These are phyloP conservation scores for Drosophila imparisetae DNA, from an alignment of 2,888 invertebrate species.

Conservation along the genomic window DNA sequence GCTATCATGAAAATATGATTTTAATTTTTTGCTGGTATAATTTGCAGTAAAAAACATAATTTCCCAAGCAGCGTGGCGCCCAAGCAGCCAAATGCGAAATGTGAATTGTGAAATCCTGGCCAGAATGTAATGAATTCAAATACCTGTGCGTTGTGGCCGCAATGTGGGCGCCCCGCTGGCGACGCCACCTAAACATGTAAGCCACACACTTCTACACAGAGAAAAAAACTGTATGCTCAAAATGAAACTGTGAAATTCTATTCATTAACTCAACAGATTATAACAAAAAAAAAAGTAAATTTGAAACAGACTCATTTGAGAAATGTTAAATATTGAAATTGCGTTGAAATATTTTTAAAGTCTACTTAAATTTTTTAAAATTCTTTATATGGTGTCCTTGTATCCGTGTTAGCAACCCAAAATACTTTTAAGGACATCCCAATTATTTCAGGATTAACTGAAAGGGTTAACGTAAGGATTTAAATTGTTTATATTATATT, in stretches of 20 bases:
- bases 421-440: background rate
- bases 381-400: background rate
- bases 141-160: constrained; percentile 56
- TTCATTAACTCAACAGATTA: background rate
- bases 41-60: constrained; percentile 66
- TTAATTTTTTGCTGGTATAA: constrained; percentile 72
- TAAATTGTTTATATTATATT: background rate
- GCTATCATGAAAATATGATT: constrained; percentile 78
- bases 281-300: background rate
- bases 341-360: no score
- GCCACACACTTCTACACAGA: constrained; percentile 21
- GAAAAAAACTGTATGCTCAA: background rate
- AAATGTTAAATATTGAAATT: background rate
- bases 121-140: constrained; percentile 74
- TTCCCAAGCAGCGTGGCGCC: constrained; percentile 31
- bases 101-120: constrained; percentile 52
- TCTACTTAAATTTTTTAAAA: background rate
- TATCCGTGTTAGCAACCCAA: background rate
- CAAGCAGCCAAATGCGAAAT: constrained; percentile 60
- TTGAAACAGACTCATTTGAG: background rate
- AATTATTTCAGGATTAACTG: background rate
- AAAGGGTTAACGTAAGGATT: background rate
- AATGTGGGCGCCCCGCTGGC: constrained; percentile 50
- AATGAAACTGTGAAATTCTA: no score
- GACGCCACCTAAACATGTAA: constrained; percentile 39